Evolutionary conservation across 2,797 vertebrate species (phyloP), one percentile per base, ranked within the genome.

Genomic region (Cyprinella venusta): DNA sequence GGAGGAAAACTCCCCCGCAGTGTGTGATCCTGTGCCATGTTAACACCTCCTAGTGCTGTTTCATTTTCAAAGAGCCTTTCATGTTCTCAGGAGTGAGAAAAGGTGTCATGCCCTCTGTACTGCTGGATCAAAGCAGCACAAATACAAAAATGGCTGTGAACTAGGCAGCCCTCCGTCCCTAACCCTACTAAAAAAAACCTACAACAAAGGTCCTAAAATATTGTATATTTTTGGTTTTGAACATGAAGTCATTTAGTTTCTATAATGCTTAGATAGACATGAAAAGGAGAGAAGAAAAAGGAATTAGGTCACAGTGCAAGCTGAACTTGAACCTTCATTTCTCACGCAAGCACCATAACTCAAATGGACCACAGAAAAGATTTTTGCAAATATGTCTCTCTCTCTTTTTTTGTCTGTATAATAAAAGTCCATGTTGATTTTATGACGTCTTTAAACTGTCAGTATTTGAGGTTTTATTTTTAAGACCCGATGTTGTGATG

Each of bases 51-150:
- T 56, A 52, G 72, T 63, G 81, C 76, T 71, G 85, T 79, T 85
- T 74, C 81, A 80, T 72, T 87, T 86, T 87, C 84, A 87, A 87
- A 86, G 76, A 77, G 72, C 42, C 72, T 65, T 85, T 86, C 85
- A 48, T 86, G 21, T 81, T 81, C 80, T 79, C 77, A 40, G 80
- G 80, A 61, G 48, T 45, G 80, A 72, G 68, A 67, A 61, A 81
- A 81, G 40, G 79, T 80, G 76, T 83, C 80, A 15, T 76, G 77
- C 45, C 82, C 74, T 85, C 68, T 86, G 59, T 69, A 80, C 84
- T n/a, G 9, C 4, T 18, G 76, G 86, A 87, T 87, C 86, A 87
- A 89, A 87, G 88, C 65, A 12, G 30, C 76, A 83, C 83, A 76
- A 40, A 45, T 76, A 70, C 54, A 80, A 70, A 67, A 74, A 79